These are phyloP conservation scores for Nycticebus coucang DNA, from an alignment of 2,113 vertebrate species.

Conservation along the genomic window DNA sequence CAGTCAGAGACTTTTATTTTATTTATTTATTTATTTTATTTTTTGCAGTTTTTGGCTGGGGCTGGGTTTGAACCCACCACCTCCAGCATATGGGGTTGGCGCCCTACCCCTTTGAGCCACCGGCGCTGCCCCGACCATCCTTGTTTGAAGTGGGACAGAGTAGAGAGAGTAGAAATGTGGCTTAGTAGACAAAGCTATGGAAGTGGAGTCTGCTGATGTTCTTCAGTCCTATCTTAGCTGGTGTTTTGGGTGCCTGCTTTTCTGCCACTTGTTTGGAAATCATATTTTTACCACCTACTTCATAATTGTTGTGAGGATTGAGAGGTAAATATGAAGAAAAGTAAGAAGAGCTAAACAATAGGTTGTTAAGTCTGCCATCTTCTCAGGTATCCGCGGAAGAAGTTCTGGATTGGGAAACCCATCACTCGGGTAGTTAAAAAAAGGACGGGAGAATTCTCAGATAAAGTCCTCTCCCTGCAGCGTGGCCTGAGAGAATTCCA, in stretches of 20 bases:
- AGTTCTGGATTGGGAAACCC: slow-evolving; percentile 76
- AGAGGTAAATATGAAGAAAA: background rate
- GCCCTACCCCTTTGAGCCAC: too few species aligned
- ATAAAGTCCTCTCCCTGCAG: slow-evolving; percentile 72
- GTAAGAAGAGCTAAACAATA: background rate
- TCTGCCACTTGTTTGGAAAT: background rate
- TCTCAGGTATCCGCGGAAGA: slow-evolving; percentile 74
- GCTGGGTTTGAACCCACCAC: too few species aligned
- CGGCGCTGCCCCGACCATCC: too few species aligned
- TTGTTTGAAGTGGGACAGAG: background rate
- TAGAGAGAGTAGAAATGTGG: background rate
- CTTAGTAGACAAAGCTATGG: background rate
- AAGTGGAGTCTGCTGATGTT: background rate
- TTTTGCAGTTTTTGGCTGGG: too few species aligned
- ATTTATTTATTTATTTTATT: too few species aligned
- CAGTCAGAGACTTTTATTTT: too few species aligned
- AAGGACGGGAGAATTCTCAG: slow-evolving; percentile 70
- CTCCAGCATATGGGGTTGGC: too few species aligned
- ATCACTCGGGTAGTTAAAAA: slow-evolving; percentile 65
- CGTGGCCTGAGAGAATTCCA: slow-evolving; percentile 76
- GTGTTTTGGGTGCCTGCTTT: background rate
- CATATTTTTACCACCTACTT: background rate
- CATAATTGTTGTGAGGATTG: background rate
- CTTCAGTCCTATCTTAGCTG: background rate
- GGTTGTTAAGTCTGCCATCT: background rate